Conservation (phyloP, 2,113 vertebrate genomes). For the Brachypodius melanocephalos region DNA sequence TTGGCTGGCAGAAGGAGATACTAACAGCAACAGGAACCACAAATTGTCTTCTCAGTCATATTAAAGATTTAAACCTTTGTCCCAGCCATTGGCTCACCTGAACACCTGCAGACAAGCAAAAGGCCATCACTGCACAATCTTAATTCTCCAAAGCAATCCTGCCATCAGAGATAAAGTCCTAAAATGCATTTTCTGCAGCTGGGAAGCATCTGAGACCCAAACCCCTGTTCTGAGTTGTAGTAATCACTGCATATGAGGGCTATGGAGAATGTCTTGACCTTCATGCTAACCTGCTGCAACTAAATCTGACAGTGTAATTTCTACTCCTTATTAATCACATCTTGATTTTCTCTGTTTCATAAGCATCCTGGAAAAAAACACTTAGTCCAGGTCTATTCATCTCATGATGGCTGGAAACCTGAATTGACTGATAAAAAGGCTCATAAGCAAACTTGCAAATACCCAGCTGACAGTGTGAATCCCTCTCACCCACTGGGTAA, state of each 20-base stretch:
- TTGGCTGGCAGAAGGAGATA: neutral
- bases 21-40: neutral
- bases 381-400: neutral
- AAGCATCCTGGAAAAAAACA: neutral
- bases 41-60: neutral
- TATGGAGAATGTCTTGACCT: neutral
- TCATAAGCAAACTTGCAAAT: neutral
- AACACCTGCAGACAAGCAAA: neutral
- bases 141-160: neutral
- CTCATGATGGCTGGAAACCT: neutral
- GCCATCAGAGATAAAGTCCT: neutral
- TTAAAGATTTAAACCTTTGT: neutral
- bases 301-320: neutral
- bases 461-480: neutral
- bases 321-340: neutral
- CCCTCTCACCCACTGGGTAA: conserved; percentile 33
- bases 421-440: neutral
- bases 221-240: neutral
- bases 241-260: neutral
- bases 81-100: neutral
- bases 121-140: neutral
- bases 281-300: neutral
- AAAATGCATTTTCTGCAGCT: neutral
- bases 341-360: neutral
- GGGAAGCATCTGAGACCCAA: neutral